These are phyloP conservation scores for Onthophagus sagittarius DNA, from an alignment of 2,888 invertebrate species.

Conservation along the genomic window DNA sequence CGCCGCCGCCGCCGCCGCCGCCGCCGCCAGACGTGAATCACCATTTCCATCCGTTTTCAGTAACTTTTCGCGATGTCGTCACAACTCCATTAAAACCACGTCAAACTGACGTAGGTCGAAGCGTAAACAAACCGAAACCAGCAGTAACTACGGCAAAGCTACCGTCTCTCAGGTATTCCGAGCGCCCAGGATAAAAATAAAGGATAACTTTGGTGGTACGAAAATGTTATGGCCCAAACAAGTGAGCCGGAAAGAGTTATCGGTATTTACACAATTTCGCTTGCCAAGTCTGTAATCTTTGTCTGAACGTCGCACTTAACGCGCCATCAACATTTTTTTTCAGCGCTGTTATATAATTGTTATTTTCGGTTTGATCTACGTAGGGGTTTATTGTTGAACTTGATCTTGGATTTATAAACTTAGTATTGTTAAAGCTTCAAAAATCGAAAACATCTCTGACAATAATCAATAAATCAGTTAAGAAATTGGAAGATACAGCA, in stretches of 20 bases:
- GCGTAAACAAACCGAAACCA: background rate
- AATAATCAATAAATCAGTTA: too few species aligned
- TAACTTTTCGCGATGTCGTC: background rate
- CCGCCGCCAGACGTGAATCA: background rate
- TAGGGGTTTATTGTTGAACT: background rate
- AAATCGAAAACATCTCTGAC: too few species aligned
- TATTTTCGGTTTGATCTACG: background rate
- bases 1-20: background rate
- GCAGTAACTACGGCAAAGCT: background rate
- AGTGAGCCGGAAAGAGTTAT: constrained; percentile 9
- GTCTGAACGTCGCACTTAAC: constrained; percentile 3
- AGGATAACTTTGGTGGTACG: background rate
- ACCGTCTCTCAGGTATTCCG: background rate
- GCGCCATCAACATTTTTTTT: background rate
- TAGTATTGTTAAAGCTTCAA: too few species aligned
- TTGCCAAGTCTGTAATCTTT: constrained; percentile 8
- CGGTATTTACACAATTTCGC: background rate
- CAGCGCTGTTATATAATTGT: background rate
- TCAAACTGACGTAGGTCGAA: background rate
- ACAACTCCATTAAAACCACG: background rate
- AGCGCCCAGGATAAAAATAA: background rate
- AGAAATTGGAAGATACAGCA: too few species aligned
- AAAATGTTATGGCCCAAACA: constrained; percentile 4
- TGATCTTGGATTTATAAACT: constrained; percentile 1
- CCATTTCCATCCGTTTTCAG: background rate